Base-by-base conservation (phyloP, 2,113 vertebrate genomes). In the Pyxicephalus adspersus region DNA sequence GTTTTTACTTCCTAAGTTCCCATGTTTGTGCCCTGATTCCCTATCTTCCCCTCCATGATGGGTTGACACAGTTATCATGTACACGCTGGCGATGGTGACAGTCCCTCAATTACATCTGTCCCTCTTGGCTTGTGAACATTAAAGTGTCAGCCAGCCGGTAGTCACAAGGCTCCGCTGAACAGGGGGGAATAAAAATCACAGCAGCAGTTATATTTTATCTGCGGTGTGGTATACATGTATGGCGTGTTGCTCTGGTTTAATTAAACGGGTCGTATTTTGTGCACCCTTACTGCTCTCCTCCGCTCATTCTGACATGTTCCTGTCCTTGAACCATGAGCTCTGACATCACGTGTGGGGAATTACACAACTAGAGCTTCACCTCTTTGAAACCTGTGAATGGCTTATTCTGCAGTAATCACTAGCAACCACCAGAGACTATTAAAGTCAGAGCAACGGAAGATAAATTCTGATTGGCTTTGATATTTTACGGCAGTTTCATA, bases 181-280 rank as follows among this genome's bases (percentile, higher is more conserved):
- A 45, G 23, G 57, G 60, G 55, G n/a, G n/a, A n/a, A 65, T 57
- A 60, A 81, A 73, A 52, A 64, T 52, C 17, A 50, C 20, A 57
- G 60, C 79, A 74, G 79, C 50, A 18, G 50, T 74, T 38, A 81
- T 81, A 81, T 81, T 81, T 81, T 81, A 81, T 81, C 45, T 50
- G 55, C 20, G 6, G 60, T 28, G 72, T 26, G 73, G 68, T 81
- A 65, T 74, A 65, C 54, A 28, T 38, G 60, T 23, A 65, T 22
- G n/a, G 68, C 70, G 57, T 26, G 28, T 38, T 20, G 70, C 70
- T 45, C 26, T 26, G 16, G 52, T 81, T 74, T 81, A 74, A 81
- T 81, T 74, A 81, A 81, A 81, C 60, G 64, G 61, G 74, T 74
- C 71, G 45, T 81, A 81, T 65, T 81, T 81, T 31, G 60, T 38